Evolutionary conservation across 2,888 invertebrate species (phyloP), one percentile per base, ranked within the genome.

Genomic region (Prosopocoilus inquinatus): DNA sequence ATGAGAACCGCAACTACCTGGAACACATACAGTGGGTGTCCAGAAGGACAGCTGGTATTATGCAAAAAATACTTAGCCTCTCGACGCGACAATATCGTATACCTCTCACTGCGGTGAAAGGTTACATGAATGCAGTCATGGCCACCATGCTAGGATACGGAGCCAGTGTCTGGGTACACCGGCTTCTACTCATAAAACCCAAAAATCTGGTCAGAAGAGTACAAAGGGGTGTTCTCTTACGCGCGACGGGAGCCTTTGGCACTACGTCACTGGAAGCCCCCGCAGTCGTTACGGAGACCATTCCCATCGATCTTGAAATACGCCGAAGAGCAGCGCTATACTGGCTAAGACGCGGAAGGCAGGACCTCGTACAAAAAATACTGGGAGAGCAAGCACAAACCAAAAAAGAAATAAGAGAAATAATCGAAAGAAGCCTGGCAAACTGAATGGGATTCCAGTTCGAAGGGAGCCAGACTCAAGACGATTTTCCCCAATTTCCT

Each of bases 201-300:
- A 33, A 33, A n/a, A 35, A 35, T 3, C 20, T 39, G 4, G 33
- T 55, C 3, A 32, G 39, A 11, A 4, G 33, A 1, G 35, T 41
- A 28, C 47, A 50, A 20, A n/a, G 50, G 12, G 34, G 28, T 1
- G 12, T 55, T 1, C 33, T 55, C 9, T 2, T 55, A 1, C 28
- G 15, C 0, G 9, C 51, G 20, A 47, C 45, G 1, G 39, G 46
- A 3, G 39, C 45, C 1, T 55, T 41, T n/a, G 41, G 55, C 3
- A 55, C 55, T 0, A 39, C 46, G 12, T 41, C 55, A 1, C 20
- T 34, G 2, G 55, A 50, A 9, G 50, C 55, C 4, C 39, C 51
- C 2, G 47, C 46, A 13, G 47, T 51, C 2, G 3, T 35, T 1
- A 20, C 35, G 0, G 47, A 51, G 1, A 20, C 15, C 1, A 11